These are phyloP conservation scores for Stratiomys singularior DNA, from an alignment of 2,888 invertebrate genomes.

Conservation along the genomic window DNA sequence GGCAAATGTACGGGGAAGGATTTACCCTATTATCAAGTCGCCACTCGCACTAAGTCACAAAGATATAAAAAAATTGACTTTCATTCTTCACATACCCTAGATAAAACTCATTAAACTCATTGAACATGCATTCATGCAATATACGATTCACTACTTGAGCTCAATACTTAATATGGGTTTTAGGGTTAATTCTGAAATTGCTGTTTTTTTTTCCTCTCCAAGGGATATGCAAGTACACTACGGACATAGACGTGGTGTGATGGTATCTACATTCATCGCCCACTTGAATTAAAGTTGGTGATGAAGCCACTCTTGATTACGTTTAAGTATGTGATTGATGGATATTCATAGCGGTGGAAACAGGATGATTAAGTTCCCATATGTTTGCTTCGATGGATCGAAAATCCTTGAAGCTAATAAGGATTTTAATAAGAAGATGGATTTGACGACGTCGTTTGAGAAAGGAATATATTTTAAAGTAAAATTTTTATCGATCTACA, in stretches of 20 bases:
- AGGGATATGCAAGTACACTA: background rate
- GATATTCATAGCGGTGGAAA: background rate
- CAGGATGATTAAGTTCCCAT: background rate
- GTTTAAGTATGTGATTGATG: background rate
- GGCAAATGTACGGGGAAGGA: background rate
- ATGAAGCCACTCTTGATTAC: slow-evolving; percentile 21
- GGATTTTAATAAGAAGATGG: background rate
- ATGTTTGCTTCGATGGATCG: background rate
- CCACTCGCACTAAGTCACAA: background rate
- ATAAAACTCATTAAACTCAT: slow-evolving; percentile 28
- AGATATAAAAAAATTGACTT: slow-evolving; percentile 12
- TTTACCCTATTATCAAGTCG: background rate
- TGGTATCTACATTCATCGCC: background rate
- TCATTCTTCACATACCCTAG: background rate
- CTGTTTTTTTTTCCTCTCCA: background rate
- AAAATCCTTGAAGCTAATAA: background rate
- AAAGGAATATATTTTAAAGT: too few species aligned
- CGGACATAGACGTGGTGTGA: background rate
- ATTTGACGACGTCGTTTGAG: too few species aligned
- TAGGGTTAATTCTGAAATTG: background rate
- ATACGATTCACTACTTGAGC: slow-evolving; percentile 10
- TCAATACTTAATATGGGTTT: background rate
- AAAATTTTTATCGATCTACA: too few species aligned
- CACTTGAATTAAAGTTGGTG: background rate
- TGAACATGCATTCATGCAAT: background rate